Percentiles rank a stretch among this genome's conserved stretches.
Conservation (phyloP, 2,113 vertebrate species). For the Siphamia tubifer region DNA sequence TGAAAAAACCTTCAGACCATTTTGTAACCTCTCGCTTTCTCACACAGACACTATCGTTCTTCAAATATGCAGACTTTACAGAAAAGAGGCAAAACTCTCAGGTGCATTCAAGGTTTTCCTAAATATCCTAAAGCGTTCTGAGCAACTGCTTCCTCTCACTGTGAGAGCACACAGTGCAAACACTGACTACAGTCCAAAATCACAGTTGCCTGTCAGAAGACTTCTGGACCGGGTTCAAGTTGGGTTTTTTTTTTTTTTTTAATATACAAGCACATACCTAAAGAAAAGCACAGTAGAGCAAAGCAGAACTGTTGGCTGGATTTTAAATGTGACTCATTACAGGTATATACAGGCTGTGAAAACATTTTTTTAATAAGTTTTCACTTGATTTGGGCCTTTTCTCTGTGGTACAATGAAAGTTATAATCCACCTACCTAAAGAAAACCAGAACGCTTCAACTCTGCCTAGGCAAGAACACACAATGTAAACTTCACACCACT, state of each 20-base stretch:
- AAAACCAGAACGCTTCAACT: no score
- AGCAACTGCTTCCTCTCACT: not conserved
- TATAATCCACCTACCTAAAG: no score
- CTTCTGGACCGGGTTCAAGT: slow-evolving; percentile 2
- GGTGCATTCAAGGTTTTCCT: slow-evolving; percentile 37
- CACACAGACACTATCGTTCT: not conserved
- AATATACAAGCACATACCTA: no score
- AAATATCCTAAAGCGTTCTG: slow-evolving; percentile 16
- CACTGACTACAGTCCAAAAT: not conserved
- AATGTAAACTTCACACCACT: not conserved
- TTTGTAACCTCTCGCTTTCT: not conserved
- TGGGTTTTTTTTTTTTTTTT: no score
- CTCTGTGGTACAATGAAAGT: no score
- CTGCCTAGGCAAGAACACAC: not conserved
- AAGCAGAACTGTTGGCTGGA: no score
- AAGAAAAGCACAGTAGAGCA: no score
- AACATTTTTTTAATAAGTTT: no score
- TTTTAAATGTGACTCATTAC: no score
- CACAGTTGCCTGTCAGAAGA: slow-evolving; percentile 37
- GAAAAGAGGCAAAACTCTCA: slow-evolving; percentile 47
- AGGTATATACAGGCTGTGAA: no score
- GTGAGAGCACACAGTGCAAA: slow-evolving; percentile 13
- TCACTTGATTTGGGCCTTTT: no score
- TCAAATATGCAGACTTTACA: slow-evolving; percentile 21
- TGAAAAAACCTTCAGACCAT: not conserved